Evolutionary conservation across 2,888 invertebrate species (phyloP).

Genomic region (Nymphalis polychloros): DNA sequence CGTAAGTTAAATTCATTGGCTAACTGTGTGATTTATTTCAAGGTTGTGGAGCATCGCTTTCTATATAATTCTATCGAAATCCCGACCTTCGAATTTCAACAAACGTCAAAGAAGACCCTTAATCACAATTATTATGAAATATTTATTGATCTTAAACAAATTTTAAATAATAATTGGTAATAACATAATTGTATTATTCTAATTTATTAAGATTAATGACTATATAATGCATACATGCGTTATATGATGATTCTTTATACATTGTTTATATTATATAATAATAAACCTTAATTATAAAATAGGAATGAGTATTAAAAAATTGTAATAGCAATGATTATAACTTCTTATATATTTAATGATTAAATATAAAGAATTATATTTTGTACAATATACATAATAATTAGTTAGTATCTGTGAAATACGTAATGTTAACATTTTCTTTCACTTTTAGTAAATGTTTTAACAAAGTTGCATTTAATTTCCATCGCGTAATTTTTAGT

Average conservation of each 20-base stretch:
- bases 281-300: conserved; percentile 13
- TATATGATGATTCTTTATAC: not conserved
- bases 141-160: not conserved
- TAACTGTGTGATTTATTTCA: too few species aligned
- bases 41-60: too few species aligned
- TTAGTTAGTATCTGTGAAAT: not conserved
- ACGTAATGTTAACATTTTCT: too few species aligned
- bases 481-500: too few species aligned
- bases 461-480: too few species aligned
- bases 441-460: too few species aligned
- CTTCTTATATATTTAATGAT: conserved; percentile 22
- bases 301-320: conserved; percentile 29
- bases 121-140: conserved; percentile 1
- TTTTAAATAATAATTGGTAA: conserved; percentile 1
- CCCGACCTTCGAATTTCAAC: too few species aligned
- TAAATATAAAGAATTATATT: conserved; percentile 28
- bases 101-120: too few species aligned
- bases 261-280: not conserved
- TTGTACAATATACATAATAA: conserved; percentile 6
- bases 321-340: conserved; percentile 8
- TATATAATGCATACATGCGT: not conserved
- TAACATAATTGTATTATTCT: conserved; percentile 4
- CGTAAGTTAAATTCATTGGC: too few species aligned
- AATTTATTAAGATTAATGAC: conserved; percentile 6
- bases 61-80: too few species aligned